A percentile compares a stretch with the other conserved stretches of the same genome.
Conservation (phyloP, 53 echinoderm and acorn worm genomes). For the Arbacia lixula region DNA sequence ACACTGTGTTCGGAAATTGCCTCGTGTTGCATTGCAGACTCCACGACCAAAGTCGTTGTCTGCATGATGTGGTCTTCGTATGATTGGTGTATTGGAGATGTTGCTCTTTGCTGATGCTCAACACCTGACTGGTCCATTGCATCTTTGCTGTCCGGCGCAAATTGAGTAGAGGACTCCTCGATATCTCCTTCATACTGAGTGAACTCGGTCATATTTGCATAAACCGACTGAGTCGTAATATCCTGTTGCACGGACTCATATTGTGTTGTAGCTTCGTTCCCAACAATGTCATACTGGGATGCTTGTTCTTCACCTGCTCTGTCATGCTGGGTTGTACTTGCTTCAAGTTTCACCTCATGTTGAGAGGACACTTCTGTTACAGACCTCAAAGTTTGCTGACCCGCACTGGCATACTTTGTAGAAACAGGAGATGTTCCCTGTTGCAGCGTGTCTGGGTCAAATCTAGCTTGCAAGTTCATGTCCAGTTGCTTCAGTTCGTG, state of each 20-base stretch:
- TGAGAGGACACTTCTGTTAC: constrained; percentile 11
- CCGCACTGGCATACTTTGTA: background rate
- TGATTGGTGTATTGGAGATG: background rate
- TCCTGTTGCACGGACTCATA: constrained; percentile 15
- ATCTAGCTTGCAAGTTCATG: background rate
- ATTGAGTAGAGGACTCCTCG: constrained; percentile 31
- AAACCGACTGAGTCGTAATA: background rate
- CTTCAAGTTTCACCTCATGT: background rate
- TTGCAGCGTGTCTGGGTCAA: constrained; percentile 7
- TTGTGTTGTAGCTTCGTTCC: constrained; percentile 11
- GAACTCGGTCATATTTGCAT: background rate
- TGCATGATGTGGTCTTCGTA: background rate
- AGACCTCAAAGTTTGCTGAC: background rate
- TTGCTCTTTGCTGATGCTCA: background rate
- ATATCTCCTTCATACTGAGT: background rate
- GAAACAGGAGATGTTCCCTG: background rate
- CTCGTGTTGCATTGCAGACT: background rate
- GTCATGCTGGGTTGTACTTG: background rate
- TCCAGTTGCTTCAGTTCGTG: background rate
- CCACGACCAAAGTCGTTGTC: background rate
- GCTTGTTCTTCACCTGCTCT: background rate
- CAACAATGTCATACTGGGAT: constrained; percentile 1
- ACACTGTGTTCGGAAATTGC: background rate
- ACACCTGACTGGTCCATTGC: constrained; percentile 8
- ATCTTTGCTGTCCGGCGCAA: constrained; percentile 27